A percentile compares a stretch with the other conserved stretches of the same genome.
phyloP scores from a whole-genome alignment of 2,888 invertebrate species.

The Scaptomyza parva region DNA sequence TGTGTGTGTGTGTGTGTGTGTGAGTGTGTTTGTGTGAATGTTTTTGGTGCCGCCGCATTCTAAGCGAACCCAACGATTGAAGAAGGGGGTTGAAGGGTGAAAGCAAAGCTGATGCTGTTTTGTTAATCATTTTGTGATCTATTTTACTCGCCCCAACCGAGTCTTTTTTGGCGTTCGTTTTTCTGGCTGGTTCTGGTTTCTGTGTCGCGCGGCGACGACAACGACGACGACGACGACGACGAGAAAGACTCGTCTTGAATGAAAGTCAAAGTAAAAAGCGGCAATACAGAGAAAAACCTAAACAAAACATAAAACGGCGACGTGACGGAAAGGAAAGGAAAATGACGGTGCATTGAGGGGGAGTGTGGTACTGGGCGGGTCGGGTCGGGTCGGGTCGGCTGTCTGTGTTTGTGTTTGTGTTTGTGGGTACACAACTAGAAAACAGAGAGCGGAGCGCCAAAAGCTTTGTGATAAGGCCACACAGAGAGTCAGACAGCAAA shows the following conservation, averaged over 20 bases:
- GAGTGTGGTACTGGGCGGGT: background rate
- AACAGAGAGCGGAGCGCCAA: conserved; percentile 69
- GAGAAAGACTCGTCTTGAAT: conserved; percentile 79
- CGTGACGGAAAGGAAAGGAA: conserved; percentile 9
- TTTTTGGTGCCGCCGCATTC: conserved; percentile 32
- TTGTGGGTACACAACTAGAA: conserved; percentile 43
- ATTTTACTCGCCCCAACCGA: conserved; percentile 64
- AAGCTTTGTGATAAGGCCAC: conserved; percentile 72
- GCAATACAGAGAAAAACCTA: conserved; percentile 79
- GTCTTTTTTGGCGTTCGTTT: conserved; percentile 66
- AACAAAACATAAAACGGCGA: conserved; percentile 74
- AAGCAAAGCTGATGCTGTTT: conserved; percentile 43
- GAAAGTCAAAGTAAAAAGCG: conserved; percentile 84
- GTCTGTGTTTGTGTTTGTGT: too few species aligned
- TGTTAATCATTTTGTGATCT: conserved; percentile 78
- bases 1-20: conserved; percentile 23
- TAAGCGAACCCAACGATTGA: conserved; percentile 45
- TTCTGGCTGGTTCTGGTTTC: conserved; percentile 54
- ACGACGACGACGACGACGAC: conserved; percentile 31
- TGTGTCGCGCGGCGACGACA: conserved; percentile 64
- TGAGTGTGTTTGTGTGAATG: conserved; percentile 17
- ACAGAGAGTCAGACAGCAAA: conserved; percentile 51
- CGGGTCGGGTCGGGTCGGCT: conserved; percentile 6
- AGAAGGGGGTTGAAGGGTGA: background rate
- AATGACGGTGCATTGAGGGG: background rate